These are phyloP conservation scores for Elanoides forficatus DNA, from an alignment of 2,113 vertebrate genomes.

Conservation along the genomic window DNA sequence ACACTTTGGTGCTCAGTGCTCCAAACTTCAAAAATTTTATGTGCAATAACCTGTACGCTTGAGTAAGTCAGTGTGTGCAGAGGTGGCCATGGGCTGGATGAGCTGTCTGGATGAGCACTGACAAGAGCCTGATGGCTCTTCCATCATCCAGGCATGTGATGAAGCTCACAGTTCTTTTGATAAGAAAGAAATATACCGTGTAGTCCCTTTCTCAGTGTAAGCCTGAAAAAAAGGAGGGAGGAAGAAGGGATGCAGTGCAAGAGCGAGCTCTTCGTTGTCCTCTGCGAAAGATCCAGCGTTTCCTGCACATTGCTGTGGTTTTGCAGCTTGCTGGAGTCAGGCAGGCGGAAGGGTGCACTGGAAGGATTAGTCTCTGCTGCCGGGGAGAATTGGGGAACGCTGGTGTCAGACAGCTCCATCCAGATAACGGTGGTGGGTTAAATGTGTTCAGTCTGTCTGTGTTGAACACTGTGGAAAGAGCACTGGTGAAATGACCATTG, in stretches of 20 bases:
- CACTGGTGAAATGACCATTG: accelerated
- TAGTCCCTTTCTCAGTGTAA: background rate
- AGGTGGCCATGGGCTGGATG: background rate
- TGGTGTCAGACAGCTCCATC: background rate
- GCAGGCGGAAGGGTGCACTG: conserved; percentile 15
- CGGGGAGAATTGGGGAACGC: background rate
- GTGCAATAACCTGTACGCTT: background rate
- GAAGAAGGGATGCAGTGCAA: background rate
- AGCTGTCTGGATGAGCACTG: background rate
- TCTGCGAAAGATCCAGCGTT: background rate
- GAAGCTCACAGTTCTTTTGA: background rate
- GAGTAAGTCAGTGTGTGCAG: background rate
- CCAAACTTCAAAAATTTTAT: background rate
- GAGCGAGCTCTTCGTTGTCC: background rate
- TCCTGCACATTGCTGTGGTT: background rate
- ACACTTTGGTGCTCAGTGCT: background rate
- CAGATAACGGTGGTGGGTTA: background rate
- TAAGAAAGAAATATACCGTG: background rate
- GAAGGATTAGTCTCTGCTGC: background rate
- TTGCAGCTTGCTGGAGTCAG: background rate
- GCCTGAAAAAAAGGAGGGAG: background rate
- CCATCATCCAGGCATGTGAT: background rate
- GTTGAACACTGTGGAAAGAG: background rate
- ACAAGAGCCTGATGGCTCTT: background rate
- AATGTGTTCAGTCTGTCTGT: background rate